Percentiles rank a stretch among this genome's conserved stretches.
phyloP scores from a whole-genome alignment of 2,797 vertebrate genomes.

The Myotis myotis region DNA sequence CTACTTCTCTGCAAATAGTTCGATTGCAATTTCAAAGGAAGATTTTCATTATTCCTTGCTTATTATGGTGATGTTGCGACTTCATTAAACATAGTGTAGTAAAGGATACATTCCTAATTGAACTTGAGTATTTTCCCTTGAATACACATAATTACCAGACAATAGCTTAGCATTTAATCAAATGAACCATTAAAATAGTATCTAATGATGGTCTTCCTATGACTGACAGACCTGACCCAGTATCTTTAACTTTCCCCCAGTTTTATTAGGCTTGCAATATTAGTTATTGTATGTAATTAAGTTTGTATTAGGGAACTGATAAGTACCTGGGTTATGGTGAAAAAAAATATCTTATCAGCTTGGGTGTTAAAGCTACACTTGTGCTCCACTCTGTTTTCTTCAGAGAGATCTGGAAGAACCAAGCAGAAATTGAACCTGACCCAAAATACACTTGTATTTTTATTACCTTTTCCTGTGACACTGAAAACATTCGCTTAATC shows the following conservation, averaged over 20 bases:
- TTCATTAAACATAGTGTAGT: slow-evolving; percentile 78
- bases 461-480: slow-evolving; percentile 76
- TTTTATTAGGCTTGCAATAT: slow-evolving; percentile 47
- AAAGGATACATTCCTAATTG: slow-evolving; percentile 81
- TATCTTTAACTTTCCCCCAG: slow-evolving; percentile 63
- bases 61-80: slow-evolving; percentile 73
- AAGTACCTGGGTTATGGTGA: slow-evolving; percentile 43
- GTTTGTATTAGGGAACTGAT: slow-evolving; percentile 27
- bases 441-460: slow-evolving; percentile 66
- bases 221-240: slow-evolving; percentile 72
- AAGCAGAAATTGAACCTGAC: slow-evolving; percentile 74
- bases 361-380: slow-evolving; percentile 53
- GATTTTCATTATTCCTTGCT: slow-evolving; percentile 78
- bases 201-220: slow-evolving; percentile 78
- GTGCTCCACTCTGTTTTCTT: slow-evolving; percentile 54
- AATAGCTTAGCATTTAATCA: slow-evolving; percentile 82
- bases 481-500: slow-evolving; percentile 73
- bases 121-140: slow-evolving; percentile 80
- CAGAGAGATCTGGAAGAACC: slow-evolving; percentile 57
- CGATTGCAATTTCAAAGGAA: slow-evolving; percentile 78
- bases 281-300: neutral
- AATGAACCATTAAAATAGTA: slow-evolving; percentile 82
- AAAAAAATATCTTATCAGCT: slow-evolving; percentile 56
- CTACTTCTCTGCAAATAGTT: slow-evolving; percentile 81
- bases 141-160: slow-evolving; percentile 80